Evolutionary conservation across 1,140 invertebrate species (phyloP).

Genomic region (Brachionus manjavacas): DNA sequence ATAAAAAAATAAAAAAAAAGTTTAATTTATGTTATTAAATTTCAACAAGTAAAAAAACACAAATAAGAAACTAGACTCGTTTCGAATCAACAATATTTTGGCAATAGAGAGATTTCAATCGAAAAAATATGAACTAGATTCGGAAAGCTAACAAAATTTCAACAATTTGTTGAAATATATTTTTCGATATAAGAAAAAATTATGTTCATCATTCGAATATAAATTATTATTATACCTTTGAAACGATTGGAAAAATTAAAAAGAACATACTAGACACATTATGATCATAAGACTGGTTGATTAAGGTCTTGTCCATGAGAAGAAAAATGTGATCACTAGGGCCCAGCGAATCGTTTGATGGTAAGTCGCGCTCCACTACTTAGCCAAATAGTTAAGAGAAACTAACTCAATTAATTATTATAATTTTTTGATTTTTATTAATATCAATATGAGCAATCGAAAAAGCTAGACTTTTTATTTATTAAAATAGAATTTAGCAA

Average conservation of each 20-base stretch:
- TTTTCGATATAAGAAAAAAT: neutral
- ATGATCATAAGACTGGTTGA: neutral
- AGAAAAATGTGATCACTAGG: neutral
- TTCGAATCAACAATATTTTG: conserved; percentile 4
- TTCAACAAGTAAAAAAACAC: neutral
- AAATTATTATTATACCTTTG: neutral
- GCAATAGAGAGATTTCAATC: neutral
- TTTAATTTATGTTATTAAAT: conserved; percentile 8
- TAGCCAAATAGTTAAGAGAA: neutral
- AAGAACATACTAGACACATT: neutral
- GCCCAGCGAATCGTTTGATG: neutral
- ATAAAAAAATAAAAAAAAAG: neutral
- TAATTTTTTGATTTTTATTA: neutral
- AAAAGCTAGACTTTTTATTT: neutral
- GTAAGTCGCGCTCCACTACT: neutral
- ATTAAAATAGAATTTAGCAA: neutral
- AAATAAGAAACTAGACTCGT: neutral
- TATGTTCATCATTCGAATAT: neutral
- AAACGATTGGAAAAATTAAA: neutral
- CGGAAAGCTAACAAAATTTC: neutral
- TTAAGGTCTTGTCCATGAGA: neutral
- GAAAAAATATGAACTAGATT: conserved; percentile 5
- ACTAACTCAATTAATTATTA: neutral
- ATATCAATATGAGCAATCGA: neutral
- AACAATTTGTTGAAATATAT: neutral